Evolutionary conservation across 2,113 vertebrate genomes (phyloP).

Genomic region (Aleadryas rufinucha): DNA sequence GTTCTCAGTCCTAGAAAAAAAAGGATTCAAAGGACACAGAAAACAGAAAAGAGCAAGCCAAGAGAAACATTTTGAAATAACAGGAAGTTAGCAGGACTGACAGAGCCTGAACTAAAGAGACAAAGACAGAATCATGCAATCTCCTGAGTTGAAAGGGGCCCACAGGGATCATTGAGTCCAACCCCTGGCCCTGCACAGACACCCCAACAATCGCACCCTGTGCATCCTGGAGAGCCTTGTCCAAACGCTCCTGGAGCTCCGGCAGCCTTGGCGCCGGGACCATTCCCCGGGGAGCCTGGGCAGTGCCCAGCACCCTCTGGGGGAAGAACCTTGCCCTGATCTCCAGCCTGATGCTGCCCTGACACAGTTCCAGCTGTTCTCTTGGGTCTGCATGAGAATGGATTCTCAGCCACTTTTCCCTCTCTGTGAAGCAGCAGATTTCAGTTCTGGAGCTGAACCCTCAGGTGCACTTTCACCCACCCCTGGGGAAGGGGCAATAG

Average conservation of each 20-base stretch:
- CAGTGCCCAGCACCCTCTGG: background rate
- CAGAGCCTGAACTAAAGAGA: background rate
- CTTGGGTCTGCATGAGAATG: background rate
- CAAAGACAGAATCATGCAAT: background rate
- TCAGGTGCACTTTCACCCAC: rapidly evolving
- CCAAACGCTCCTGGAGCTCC: background rate
- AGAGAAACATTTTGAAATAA: background rate
- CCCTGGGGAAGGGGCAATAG: background rate
- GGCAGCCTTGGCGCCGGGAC: rapidly evolving
- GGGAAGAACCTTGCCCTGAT: background rate
- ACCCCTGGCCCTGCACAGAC: background rate
- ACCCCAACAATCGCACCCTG: background rate
- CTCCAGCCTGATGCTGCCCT: rapidly evolving
- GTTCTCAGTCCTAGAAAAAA: background rate
- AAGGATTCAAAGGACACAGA: background rate
- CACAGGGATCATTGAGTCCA: background rate
- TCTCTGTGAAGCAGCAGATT: background rate
- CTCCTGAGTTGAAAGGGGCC: background rate
- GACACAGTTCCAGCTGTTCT: background rate
- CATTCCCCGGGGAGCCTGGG: background rate
- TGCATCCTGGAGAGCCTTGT: rapidly evolving
- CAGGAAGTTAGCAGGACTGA: background rate
- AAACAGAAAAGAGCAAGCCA: background rate
- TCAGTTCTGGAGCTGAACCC: background rate
- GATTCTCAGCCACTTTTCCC: background rate